These are phyloP conservation scores for Tenthredo amoena DNA, from an alignment of 2,888 invertebrate species.

Conservation along the genomic window DNA sequence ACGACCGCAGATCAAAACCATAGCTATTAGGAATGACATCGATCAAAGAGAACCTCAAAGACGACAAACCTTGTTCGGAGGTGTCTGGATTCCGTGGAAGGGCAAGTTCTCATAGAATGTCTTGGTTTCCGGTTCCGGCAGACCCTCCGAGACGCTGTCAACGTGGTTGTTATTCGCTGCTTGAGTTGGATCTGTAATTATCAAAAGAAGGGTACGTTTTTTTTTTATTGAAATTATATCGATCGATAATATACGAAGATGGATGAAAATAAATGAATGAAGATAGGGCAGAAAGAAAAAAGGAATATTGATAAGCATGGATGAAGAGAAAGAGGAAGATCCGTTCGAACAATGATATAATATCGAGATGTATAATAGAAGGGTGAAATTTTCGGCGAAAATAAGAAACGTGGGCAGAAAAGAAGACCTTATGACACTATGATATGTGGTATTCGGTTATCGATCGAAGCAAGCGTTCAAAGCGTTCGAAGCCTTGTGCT, in stretches of 20 bases:
- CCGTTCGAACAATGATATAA: not conserved
- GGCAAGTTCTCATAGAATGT: constrained; percentile 95
- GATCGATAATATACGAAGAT: constrained; percentile 16
- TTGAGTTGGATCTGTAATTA: constrained; percentile 75
- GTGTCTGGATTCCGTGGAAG: constrained; percentile 96
- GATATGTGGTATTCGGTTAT: constrained; percentile 51
- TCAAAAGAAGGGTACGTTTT: constrained; percentile 48
- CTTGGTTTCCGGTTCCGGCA: constrained; percentile 90
- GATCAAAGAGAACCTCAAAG: not conserved
- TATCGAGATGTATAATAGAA: not conserved
- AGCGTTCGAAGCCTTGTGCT: constrained; percentile 48
- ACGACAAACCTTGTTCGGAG: constrained; percentile 92
- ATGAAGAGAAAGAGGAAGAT: not conserved
- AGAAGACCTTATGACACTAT: constrained; percentile 40
- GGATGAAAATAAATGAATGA: constrained; percentile 4
- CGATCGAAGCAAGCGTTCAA: constrained; percentile 49
- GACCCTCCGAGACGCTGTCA: constrained; percentile 82
- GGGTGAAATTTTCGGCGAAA: not conserved
- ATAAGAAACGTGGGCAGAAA: not conserved
- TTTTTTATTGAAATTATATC: constrained; percentile 66
- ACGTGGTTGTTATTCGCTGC: constrained; percentile 75
- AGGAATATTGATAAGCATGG: not conserved
- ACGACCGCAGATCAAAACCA: constrained; percentile 4
- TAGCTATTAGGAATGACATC: not conserved
- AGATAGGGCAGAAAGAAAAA: constrained; percentile 48